phyloP scores from a whole-genome alignment of 2,113 vertebrate species.

The Zosterops pallidus region DNA sequence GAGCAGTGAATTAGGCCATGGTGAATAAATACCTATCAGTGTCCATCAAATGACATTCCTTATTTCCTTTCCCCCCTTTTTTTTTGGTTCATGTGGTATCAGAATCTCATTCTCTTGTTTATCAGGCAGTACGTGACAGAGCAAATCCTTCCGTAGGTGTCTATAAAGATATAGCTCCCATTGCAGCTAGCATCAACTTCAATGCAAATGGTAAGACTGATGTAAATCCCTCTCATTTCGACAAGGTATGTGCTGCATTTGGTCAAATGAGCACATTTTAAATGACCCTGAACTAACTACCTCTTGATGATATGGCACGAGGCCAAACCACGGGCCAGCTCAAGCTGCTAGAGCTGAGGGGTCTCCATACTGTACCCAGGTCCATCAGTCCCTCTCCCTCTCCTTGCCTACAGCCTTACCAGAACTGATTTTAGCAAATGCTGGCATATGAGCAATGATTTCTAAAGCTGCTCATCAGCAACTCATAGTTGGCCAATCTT shows the following conservation, averaged over 20 bases:
- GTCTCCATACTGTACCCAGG: background rate
- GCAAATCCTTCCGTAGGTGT: background rate
- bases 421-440: background rate
- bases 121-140: constrained; percentile 30
- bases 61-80: constrained; percentile 25
- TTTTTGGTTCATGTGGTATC: constrained; percentile 19
- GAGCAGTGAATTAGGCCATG: constrained; percentile 51
- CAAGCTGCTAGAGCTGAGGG: background rate
- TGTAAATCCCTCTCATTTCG: constrained; percentile 2
- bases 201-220: background rate
- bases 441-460: background rate
- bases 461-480: background rate
- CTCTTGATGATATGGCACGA: background rate
- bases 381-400: background rate
- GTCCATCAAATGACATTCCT: constrained; percentile 55
- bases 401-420: background rate
- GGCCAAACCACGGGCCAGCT: background rate
- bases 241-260: background rate
- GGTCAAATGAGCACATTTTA: background rate
- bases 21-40: constrained; percentile 60
- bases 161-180: constrained; percentile 20
- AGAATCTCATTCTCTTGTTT: constrained; percentile 47
- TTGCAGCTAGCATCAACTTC: background rate
- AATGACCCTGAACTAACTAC: constrained; percentile 27
- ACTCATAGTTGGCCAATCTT: background rate